These are phyloP conservation scores for Syngnathus rostellatus DNA, from an alignment of 2,797 vertebrate genomes.

Conservation along the genomic window DNA sequence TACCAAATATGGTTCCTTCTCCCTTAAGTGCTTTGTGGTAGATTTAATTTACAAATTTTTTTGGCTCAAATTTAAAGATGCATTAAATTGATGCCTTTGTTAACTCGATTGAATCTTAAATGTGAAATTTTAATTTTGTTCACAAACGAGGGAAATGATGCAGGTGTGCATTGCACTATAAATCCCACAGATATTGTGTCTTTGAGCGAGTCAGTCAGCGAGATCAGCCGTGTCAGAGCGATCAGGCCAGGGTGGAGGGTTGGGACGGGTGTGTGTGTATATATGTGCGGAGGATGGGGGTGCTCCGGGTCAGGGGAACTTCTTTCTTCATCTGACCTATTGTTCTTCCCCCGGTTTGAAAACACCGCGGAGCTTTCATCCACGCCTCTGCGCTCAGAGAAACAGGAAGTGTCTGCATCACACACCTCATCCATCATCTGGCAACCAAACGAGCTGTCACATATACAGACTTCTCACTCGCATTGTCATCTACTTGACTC, in stretches of 20 bases:
- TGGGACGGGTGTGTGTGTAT: background rate
- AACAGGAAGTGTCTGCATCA: slow-evolving; percentile 68
- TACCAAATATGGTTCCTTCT: no score
- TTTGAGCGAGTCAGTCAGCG: slow-evolving; percentile 54
- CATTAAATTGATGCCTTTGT: no score
- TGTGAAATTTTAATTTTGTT: no score
- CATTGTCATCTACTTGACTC: slow-evolving; percentile 54
- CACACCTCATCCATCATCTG: slow-evolving; percentile 67
- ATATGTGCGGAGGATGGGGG: slow-evolving; percentile 7
- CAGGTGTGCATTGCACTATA: slow-evolving; percentile 25
- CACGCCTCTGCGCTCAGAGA: slow-evolving; percentile 54
- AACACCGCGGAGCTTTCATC: slow-evolving; percentile 61
- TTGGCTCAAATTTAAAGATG: no score
- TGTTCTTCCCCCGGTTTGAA: slow-evolving; percentile 67
- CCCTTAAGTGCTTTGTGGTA: no score
- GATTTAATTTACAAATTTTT: no score
- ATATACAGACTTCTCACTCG: slow-evolving; percentile 60
- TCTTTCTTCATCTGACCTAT: slow-evolving; percentile 70
- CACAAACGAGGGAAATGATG: slow-evolving; percentile 9
- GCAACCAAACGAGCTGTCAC: slow-evolving; percentile 60
- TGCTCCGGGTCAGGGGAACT: slow-evolving; percentile 55
- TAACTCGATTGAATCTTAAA: no score
- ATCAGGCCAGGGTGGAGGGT: slow-evolving; percentile 42
- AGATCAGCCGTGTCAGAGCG: slow-evolving; percentile 65
- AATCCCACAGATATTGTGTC: slow-evolving; percentile 44